phyloP scores from a whole-genome alignment of 2,113 vertebrate genomes.

The Callorhinus ursinus region DNA sequence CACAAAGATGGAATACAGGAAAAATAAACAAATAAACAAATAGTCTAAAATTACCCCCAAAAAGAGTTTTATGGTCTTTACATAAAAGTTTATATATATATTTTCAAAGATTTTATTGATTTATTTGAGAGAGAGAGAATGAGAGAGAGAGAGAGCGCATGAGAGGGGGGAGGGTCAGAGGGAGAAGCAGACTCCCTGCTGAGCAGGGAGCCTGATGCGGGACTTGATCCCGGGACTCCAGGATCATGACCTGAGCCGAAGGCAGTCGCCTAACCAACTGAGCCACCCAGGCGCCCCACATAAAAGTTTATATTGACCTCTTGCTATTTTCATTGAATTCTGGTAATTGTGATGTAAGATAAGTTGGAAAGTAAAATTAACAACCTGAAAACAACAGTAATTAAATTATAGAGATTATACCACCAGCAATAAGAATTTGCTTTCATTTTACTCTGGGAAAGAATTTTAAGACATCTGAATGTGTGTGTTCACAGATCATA shows the following conservation, averaged over 20 bases:
- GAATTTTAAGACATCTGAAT: constrained; percentile 45
- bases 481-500: background rate
- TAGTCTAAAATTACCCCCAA: constrained; percentile 15
- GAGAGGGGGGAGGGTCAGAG: too few relatives aligned
- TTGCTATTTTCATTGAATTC: background rate
- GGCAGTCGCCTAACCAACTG: too few relatives aligned
- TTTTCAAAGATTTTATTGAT: too few relatives aligned
- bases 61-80: background rate
- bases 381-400: background rate
- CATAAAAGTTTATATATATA: background rate
- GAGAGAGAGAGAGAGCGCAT: too few relatives aligned
- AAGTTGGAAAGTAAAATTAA: background rate
- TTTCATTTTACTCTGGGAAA: background rate
- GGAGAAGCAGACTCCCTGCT: too few relatives aligned
- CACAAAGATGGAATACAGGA: background rate
- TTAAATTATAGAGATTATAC: background rate
- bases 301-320: background rate
- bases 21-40: background rate
- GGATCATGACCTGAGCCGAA: too few relatives aligned
- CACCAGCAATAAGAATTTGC: background rate
- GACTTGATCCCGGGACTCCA: too few relatives aligned
- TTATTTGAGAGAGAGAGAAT: too few relatives aligned
- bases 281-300: background rate
- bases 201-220: too few relatives aligned
- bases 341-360: background rate